Conservation (phyloP, 2,888 invertebrate species). For the Hecatera dysodea region DNA sequence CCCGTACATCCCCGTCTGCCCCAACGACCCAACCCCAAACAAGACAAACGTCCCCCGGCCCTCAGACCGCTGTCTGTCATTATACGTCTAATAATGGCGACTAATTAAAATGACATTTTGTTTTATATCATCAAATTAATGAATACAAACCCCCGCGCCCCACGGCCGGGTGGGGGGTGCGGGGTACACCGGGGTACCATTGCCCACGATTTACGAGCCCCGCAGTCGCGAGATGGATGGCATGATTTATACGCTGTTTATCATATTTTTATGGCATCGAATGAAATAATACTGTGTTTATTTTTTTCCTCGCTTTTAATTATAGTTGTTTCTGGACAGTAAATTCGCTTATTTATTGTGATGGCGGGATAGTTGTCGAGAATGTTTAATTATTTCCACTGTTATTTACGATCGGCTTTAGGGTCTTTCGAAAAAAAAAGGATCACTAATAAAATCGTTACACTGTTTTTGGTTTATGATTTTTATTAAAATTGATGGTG, state of each 20-base stretch:
- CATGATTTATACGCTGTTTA: constrained; percentile 81
- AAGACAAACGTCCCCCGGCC: constrained; percentile 74
- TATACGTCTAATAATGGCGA: constrained; percentile 79
- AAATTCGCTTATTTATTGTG: constrained; percentile 69
- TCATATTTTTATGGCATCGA: constrained; percentile 79
- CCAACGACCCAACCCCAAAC: constrained; percentile 68
- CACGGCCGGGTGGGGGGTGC: constrained; percentile 34
- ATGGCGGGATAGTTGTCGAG: constrained; percentile 62
- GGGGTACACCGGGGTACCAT: constrained; percentile 67
- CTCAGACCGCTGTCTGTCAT: constrained; percentile 78
- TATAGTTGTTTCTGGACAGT: constrained; percentile 68
- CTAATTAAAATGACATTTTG: constrained; percentile 86
- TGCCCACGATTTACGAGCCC: constrained; percentile 72
- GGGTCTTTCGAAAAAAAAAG: constrained; percentile 61
- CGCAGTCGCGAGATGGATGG: constrained; percentile 76
- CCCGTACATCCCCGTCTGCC: constrained; percentile 58
- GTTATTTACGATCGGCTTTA: constrained; percentile 58
- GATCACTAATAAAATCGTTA: constrained; percentile 61
- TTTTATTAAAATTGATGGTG: constrained; percentile 55
- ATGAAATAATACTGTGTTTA: constrained; percentile 73
- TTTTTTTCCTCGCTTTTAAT: constrained; percentile 70
- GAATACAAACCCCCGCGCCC: constrained; percentile 71
- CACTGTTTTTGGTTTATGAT: constrained; percentile 57
- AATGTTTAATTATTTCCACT: constrained; percentile 65
- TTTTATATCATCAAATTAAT: constrained; percentile 86